phyloP scores from a whole-genome alignment of 2,797 vertebrate species.

The Pantherophis alleghaniensis region DNA sequence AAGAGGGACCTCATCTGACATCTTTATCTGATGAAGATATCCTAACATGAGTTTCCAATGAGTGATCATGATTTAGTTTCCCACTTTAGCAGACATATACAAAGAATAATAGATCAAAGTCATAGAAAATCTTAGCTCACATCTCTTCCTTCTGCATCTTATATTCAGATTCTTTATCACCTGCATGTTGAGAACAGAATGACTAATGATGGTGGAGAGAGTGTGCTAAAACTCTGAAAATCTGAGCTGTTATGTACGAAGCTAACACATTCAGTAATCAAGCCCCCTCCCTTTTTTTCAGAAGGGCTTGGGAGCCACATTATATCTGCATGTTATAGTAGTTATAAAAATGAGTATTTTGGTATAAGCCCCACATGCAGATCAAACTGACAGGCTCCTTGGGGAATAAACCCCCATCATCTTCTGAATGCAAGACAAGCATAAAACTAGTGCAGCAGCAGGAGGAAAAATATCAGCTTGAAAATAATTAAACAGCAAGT shows the following conservation, averaged over 20 bases:
- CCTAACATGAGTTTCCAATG: constrained; percentile 39
- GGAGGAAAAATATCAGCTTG: constrained; percentile 72
- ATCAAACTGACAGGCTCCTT: constrained; percentile 68
- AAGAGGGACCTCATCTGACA: constrained; percentile 5
- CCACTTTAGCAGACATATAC: constrained; percentile 44
- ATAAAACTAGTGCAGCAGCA: constrained; percentile 76
- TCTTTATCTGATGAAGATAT: constrained; percentile 25
- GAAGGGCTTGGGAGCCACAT: constrained; percentile 66
- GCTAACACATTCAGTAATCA: constrained; percentile 67
- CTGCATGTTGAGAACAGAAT: constrained; percentile 63
- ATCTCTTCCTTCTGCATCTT: constrained; percentile 40
- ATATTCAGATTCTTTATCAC: constrained; percentile 69
- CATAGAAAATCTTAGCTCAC: constrained; percentile 53
- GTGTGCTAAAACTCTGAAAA: constrained; percentile 67
- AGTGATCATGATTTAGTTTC: constrained; percentile 31
- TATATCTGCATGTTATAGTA: constrained; percentile 69
- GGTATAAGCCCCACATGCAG: constrained; percentile 66
- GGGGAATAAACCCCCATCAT: constrained; percentile 72
- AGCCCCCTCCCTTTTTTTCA: constrained; percentile 59
- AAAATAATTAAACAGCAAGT: constrained; percentile 84
- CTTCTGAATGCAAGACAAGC: constrained; percentile 79
- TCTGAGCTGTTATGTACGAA: constrained; percentile 62
- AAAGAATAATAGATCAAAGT: constrained; percentile 50
- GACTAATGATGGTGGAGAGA: constrained; percentile 66
- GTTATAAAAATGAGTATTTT: constrained; percentile 71